A percentile compares a stretch with the other conserved stretches of the same genome.
Evolutionary conservation across 2,888 invertebrate genomes (phyloP).

Genomic region (Clusia tigrina): DNA sequence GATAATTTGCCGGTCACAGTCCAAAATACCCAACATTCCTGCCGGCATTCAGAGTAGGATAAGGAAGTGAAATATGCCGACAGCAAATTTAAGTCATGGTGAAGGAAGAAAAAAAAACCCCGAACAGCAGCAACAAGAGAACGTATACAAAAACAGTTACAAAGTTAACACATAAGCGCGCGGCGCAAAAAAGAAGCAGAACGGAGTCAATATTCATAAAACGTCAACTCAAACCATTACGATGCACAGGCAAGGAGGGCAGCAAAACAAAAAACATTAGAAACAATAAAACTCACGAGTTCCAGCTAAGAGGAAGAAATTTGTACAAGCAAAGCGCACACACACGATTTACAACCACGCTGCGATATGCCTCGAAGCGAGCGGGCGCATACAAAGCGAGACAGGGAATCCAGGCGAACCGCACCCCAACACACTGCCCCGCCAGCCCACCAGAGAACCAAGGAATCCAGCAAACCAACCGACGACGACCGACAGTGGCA

Average conservation of each 20-base stretch:
- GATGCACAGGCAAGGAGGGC: neutral
- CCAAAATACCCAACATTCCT: too few relatives aligned
- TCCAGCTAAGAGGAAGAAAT: neutral
- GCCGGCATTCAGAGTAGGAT: too few relatives aligned
- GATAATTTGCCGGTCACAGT: too few relatives aligned
- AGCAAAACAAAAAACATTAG: conserved; percentile 6
- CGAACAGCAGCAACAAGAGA: neutral
- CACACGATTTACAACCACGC: too few relatives aligned
- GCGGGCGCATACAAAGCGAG: neutral
- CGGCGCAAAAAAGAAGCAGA: neutral
- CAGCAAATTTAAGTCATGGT: too few relatives aligned
- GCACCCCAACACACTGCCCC: neutral
- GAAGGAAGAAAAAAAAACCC: neutral
- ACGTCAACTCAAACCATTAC: neutral
- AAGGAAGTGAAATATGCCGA: too few relatives aligned
- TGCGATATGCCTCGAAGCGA: neutral
- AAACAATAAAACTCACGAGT: conserved; percentile 4
- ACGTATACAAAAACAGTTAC: too few relatives aligned
- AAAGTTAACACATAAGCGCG: neutral
- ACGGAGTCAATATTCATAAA: conserved; percentile 6
- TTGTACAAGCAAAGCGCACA: neutral
- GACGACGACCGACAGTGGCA: neutral
- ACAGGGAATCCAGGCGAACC: neutral
- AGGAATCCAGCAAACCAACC: neutral
- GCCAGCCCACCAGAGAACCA: neutral